Base-by-base conservation (phyloP, 1,140 invertebrate species). In the Lethocerus indicus region DNA sequence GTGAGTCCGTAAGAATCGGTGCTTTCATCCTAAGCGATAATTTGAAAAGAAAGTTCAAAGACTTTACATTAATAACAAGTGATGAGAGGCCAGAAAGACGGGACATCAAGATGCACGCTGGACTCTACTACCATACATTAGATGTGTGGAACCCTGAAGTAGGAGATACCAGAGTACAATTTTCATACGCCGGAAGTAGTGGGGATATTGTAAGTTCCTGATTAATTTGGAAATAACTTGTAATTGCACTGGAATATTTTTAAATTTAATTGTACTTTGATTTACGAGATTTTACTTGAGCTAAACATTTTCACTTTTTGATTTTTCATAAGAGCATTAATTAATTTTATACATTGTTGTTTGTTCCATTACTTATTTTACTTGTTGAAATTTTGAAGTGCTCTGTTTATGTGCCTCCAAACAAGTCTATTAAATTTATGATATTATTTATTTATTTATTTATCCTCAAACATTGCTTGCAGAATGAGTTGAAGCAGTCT, bases 71-170 rank as follows among this genome's bases (percentile, higher is more conserved):
- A 61, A 73, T 90, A 42, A 87, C 85, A 35, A 83, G 83, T 26
- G 85, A 88, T 60, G 81, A 86, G 50, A 68, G 84, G 55, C 86
- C 86, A 1, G 83, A 87, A 47, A 70, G 79, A 37, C 71, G 63
- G 57, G 79, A 85, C 56, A 83, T 88, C 2, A 89, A 88, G 66
- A 70, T 90, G 56, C 86, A 90, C 60, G 76, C 83, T 41, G 85
- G 84, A 2, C 72, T 87, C 32, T 90, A 88, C 62, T 89, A 87
- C 61, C 83, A 87, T 54, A 79, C 79, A 12, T 67, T 74, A 39
- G 83, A 88, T 68, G 76, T 88, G n/a, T 78, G 83, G 67, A 76
- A 86, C 61, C 83, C 86, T 44, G 71, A 85, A 54, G 74, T 88
- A 18, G 86, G 87, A 23, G 87, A 90, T 62, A 69, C 87, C 40